phyloP scores from a whole-genome alignment of 2,113 vertebrate genomes.

The Crypturellus undulatus region DNA sequence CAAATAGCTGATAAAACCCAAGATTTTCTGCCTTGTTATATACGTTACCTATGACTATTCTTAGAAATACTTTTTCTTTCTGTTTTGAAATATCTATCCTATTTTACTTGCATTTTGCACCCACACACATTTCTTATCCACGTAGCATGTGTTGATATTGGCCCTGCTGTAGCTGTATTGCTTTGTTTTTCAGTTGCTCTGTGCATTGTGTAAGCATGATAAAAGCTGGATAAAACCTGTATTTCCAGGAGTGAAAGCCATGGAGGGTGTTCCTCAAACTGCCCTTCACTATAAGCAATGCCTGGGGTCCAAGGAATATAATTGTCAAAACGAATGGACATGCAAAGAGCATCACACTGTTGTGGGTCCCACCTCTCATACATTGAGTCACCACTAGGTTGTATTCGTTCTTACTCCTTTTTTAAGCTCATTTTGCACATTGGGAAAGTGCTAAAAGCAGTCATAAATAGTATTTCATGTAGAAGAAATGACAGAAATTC shows the following conservation, averaged over 20 bases:
- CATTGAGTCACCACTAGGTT: not conserved
- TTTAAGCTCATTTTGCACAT: not conserved
- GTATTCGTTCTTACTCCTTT: rapidly evolving
- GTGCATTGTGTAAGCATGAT: not conserved
- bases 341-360: not conserved
- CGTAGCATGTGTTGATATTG: not conserved
- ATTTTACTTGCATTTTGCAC: not conserved
- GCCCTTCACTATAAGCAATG: not conserved
- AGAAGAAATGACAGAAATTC: not conserved
- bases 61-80: not conserved
- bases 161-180: not conserved
- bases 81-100: not conserved
- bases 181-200: not conserved
- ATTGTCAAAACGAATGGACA: not conserved
- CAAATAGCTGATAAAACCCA: rapidly evolving
- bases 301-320: not conserved
- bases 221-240: not conserved
- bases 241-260: not conserved
- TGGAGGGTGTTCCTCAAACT: not conserved
- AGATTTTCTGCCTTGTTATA: not conserved
- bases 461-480: not conserved
- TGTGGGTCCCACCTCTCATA: not conserved
- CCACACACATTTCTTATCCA: not conserved
- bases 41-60: not conserved
- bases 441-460: not conserved